Percentiles rank a stretch among this genome's conserved stretches.
Evolutionary conservation across 2,888 invertebrate species (phyloP).

Genomic region (Xanthorhoe spadicearia): DNA sequence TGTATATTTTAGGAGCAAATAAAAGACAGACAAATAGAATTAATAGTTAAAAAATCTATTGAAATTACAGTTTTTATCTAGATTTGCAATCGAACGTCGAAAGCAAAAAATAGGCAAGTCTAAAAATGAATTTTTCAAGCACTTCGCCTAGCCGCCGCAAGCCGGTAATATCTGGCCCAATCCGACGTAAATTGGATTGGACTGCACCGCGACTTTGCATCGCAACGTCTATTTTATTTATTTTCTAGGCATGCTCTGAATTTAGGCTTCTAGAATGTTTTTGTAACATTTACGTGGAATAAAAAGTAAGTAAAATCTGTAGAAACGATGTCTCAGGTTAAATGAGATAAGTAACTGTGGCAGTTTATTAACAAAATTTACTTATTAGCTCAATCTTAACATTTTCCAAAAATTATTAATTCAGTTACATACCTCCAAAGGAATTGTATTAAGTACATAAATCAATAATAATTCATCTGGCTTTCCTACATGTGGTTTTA

Average conservation of each 20-base stretch:
- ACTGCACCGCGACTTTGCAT: slow-evolving; percentile 62
- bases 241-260: slow-evolving; percentile 44
- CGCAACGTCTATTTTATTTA: slow-evolving; percentile 55
- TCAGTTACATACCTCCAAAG: too few species aligned
- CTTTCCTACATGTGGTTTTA: too few species aligned
- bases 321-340: too few species aligned
- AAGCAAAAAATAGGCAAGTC: slow-evolving; percentile 33
- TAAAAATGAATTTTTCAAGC: slow-evolving; percentile 45
- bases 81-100: slow-evolving; percentile 27
- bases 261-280: slow-evolving; percentile 20
- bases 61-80: background rate
- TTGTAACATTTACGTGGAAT: background rate
- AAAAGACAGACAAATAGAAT: background rate
- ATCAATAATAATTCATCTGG: too few species aligned
- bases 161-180: slow-evolving; percentile 66
- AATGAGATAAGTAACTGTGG: too few species aligned
- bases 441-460: too few species aligned
- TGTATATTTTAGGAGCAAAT: too few species aligned
- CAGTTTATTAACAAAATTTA: too few species aligned
- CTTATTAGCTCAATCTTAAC: too few species aligned
- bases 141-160: slow-evolving; percentile 42
- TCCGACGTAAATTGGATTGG: slow-evolving; percentile 73
- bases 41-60: background rate
- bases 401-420: too few species aligned
- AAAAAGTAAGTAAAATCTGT: background rate